Conservation (phyloP, 2,797 vertebrate genomes). For the Gymnoscopelus microlampas region DNA sequence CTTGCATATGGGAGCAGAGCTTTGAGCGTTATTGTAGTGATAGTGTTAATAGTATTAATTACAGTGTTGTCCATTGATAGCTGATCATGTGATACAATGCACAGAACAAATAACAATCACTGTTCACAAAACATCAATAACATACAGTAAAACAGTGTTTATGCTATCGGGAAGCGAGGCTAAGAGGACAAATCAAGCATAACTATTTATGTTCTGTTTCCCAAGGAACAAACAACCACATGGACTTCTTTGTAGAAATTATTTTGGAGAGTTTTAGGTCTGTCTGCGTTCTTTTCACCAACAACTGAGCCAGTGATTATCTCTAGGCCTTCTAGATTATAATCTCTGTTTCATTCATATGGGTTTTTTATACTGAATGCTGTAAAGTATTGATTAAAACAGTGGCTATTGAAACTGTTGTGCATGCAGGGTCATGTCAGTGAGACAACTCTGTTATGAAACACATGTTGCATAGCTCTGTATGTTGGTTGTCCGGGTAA, state of each 20-base stretch:
- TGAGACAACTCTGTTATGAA: not conserved
- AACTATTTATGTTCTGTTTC: not conserved
- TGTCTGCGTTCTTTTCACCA: too few species aligned
- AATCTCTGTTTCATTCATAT: not conserved
- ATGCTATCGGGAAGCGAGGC: not conserved
- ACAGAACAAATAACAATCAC: not conserved
- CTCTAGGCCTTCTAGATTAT: not conserved
- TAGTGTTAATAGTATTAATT: not conserved
- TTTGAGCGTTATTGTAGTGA: not conserved
- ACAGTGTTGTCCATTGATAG: constrained; percentile 7
- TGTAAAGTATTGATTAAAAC: not conserved
- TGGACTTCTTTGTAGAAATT: too few species aligned
- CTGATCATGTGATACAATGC: not conserved
- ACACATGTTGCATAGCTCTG: constrained; percentile 24
- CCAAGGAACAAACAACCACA: not conserved
- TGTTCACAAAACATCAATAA: not conserved
- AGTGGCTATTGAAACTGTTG: constrained; percentile 1
- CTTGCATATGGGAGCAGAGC: constrained; percentile 1
- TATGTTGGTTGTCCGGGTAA: constrained; percentile 17
- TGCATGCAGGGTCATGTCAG: constrained; percentile 15
- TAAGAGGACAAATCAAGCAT: too few species aligned
- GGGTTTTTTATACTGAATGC: not conserved
- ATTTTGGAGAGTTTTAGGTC: too few species aligned
- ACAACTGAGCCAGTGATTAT: not conserved
- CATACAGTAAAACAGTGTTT: not conserved